Evolutionary conservation across 92 coral and sea anemone species (phyloP).

Genomic region (Plumapathes pennacea): DNA sequence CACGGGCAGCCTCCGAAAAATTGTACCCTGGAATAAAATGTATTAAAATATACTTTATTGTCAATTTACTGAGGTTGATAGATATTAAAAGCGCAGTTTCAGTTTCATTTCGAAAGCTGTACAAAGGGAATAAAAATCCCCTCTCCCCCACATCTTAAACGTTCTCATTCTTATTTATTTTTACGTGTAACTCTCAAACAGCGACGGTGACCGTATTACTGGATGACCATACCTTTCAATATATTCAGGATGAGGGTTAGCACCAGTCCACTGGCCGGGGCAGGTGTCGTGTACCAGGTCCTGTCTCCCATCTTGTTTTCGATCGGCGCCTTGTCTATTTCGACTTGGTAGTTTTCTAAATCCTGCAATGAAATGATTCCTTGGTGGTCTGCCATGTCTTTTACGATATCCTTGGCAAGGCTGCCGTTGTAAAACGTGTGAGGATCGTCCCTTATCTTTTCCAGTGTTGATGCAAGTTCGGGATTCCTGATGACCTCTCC

Average conservation of each 20-base stretch:
- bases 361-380: slow-evolving; percentile 69
- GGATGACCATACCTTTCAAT: slow-evolving; percentile 80
- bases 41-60: neutral
- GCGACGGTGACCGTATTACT: too few species aligned
- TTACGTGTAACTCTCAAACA: too few species aligned
- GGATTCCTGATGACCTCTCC: slow-evolving; percentile 73
- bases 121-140: too few species aligned
- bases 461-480: slow-evolving; percentile 64
- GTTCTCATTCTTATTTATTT: too few species aligned
- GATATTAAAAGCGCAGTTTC: too few species aligned
- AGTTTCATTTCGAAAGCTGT: too few species aligned
- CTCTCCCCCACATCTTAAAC: too few species aligned
- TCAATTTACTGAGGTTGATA: neutral
- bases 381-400: slow-evolving; percentile 58
- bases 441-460: slow-evolving; percentile 60
- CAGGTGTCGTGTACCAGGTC: slow-evolving; percentile 67
- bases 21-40: slow-evolving; percentile 42
- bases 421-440: slow-evolving; percentile 66
- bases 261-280: slow-evolving; percentile 87
- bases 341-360: slow-evolving; percentile 53
- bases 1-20: slow-evolving; percentile 47
- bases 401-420: slow-evolving; percentile 58
- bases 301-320: slow-evolving; percentile 31
- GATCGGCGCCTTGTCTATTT: slow-evolving; percentile 40
- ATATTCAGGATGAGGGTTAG: slow-evolving; percentile 74